Evolutionary conservation across 2,113 vertebrate species (phyloP), one percentile per base, ranked within the genome.

Genomic region (Seriola rivoliana): DNA sequence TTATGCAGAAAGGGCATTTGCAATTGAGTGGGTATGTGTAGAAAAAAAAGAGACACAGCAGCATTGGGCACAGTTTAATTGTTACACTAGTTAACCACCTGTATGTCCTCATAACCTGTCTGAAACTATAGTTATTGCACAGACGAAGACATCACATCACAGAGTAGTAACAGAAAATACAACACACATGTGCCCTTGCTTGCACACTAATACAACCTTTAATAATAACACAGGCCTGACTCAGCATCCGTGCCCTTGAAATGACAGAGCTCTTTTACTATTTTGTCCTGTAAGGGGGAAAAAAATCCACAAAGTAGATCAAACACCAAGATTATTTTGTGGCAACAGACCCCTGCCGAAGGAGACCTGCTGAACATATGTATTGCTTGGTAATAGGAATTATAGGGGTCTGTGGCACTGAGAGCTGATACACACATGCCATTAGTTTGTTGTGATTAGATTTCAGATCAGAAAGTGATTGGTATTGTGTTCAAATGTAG

Each of bases 1-100:
- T 86, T 69, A 72, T 73, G 79, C 62, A 77, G 78, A 88, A 78
- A 82, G 36, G 40, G n/a, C 52, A 38, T 88, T 85, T 79, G 64
- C 46, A 70, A 62, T 64, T 32, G 75, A 65, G 19, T 62, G 34
- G 36, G n/a, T 67, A 52, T 66, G 40, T 60, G 54, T 78, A 21
- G 71, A 48, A 57, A 65, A 17, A 36, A 52, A 57, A 55, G 17
- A 16, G n/a, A 64, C 4, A 19, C 23, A 36, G 46, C 14, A 40
- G 79, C 6, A 50, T n/a, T 17, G 29, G 48, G 54, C 42, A 78
- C 60, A 63, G 58, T 42, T 32, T 76, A 54, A 79, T 87, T 91
- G 81, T 73, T 73, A 60, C 55, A 52, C 63, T 50, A 54, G 65
- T 52, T 79, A 52, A 67, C 34, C 21, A 17, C 52, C 55, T 9